Base-by-base conservation (phyloP, 2,797 vertebrate species). In the Hippoglossus hippoglossus region DNA sequence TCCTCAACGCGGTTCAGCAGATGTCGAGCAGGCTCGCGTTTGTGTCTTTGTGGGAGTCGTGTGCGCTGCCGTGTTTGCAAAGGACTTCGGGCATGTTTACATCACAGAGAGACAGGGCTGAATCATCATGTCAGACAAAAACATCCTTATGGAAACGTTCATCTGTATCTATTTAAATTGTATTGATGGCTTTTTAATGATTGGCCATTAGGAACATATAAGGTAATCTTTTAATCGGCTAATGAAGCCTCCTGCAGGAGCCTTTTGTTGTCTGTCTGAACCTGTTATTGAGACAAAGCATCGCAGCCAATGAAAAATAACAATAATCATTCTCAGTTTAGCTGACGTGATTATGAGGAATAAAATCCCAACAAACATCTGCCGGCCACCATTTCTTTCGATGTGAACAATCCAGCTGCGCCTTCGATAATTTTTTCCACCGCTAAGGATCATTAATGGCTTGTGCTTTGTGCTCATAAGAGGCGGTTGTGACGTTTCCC, bases 401-500 rank as follows among this genome's bases (percentile, higher is more conserved):
- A 81, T 65, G 54, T 39, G 57, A 83, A 73, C 57, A 63, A 55
- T 44, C 31, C 36, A 50, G 57, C 59, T 18, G 50, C 63, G 47
- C 67, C 60, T 52, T 47, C 2, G 28, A 82, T 74, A 71, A 80
- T 84, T 65, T 65, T 22, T 71, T 65, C 75, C 63, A 44, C 71
- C 69, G 41, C 75, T 69, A 61, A 78, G 52, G 47, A 83, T 85
- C 84, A 87, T 86, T 80, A 84, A 90, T 83, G 54, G 56, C 67
- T 62, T 34, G 47, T 26, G 57, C 78, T 81, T 73, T 60, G 75
- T 58, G 36, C 77, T 72, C 79, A 69, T 82, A 75, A 87, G 85
- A 91, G 86, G 80, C 66, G 57, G 79, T 78, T 65, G 52, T 84
- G 89, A 91, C 86, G 89, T 92, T 93, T 86, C 67, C 67, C 63